A percentile compares a stretch with the other conserved stretches of the same genome.
These are phyloP conservation scores for Choloepus didactylus DNA, from an alignment of 2,797 vertebrate genomes.

Conservation along the genomic window DNA sequence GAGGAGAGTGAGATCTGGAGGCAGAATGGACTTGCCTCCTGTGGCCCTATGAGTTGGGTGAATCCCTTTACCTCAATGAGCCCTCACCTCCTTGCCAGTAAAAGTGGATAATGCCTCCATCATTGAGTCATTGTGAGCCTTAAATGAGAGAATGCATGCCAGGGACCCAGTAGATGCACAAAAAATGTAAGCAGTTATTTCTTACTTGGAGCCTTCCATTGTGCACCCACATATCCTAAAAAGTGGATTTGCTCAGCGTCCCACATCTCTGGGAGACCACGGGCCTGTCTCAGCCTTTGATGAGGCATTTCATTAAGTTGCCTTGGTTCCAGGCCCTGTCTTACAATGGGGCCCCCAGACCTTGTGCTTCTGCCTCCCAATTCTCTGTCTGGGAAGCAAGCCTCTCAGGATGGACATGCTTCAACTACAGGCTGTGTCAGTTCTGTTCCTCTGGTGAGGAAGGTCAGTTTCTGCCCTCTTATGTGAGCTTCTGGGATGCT, in stretches of 20 bases:
- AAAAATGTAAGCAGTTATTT: background rate
- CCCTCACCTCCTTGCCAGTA: background rate
- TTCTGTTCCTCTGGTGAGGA: background rate
- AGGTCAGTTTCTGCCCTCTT: background rate
- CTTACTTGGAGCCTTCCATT: background rate
- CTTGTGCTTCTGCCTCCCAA: background rate
- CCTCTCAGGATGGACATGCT: rapidly evolving
- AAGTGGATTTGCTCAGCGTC: background rate
- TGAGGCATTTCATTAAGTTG: background rate
- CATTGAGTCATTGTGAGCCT: background rate
- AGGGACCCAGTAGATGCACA: background rate
- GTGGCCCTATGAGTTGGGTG: background rate
- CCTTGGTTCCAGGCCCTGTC: background rate
- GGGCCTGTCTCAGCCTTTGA: background rate
- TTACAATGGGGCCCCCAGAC: background rate
- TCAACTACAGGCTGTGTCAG: background rate
- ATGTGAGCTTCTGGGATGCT: background rate
- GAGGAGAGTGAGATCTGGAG: background rate
- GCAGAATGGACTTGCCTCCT: background rate
- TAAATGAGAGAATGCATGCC: background rate
- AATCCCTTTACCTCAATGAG: background rate
- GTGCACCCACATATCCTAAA: background rate
- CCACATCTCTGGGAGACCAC: background rate
- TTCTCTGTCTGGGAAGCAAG: background rate
- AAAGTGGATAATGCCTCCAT: background rate